A percentile compares a stretch with the other conserved stretches of the same genome.
Conservation (phyloP, 2,888 invertebrate species). For the Sarcophaga variegata region DNA sequence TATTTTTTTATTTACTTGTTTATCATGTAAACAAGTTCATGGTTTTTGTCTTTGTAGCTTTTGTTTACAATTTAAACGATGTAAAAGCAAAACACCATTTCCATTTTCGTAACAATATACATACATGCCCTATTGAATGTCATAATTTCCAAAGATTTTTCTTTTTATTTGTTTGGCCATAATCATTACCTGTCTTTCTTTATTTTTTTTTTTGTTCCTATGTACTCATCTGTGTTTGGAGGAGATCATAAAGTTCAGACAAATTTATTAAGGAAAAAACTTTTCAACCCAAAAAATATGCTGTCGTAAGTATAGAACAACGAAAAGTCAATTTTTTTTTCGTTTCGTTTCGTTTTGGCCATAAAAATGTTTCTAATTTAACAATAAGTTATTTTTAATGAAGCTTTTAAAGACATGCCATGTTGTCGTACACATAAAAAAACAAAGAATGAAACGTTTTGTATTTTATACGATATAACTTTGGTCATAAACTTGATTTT, state of each 20-base stretch:
- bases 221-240: neutral
- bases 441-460: neutral
- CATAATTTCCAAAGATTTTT: too few relatives aligned
- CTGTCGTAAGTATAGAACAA: neutral
- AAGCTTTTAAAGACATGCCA: slow-evolving; percentile 38
- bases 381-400: slow-evolving; percentile 54
- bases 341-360: slow-evolving; percentile 39
- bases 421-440: slow-evolving; percentile 13
- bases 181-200: neutral
- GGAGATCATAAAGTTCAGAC: neutral
- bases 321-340: slow-evolving; percentile 21
- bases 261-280: slow-evolving; percentile 12
- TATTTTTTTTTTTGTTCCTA: neutral
- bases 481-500: slow-evolving; percentile 58
- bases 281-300: slow-evolving; percentile 36
- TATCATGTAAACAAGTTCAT: too few relatives aligned
- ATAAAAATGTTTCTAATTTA: slow-evolving; percentile 55
- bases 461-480: slow-evolving; percentile 30
- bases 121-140: too few relatives aligned
- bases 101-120: too few relatives aligned
- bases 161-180: neutral
- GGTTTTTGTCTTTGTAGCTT: too few relatives aligned
- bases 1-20: too few relatives aligned
- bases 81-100: too few relatives aligned
- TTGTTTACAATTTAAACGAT: too few relatives aligned